phyloP scores from a whole-genome alignment of 2,113 vertebrate species.

The Solea solea region DNA sequence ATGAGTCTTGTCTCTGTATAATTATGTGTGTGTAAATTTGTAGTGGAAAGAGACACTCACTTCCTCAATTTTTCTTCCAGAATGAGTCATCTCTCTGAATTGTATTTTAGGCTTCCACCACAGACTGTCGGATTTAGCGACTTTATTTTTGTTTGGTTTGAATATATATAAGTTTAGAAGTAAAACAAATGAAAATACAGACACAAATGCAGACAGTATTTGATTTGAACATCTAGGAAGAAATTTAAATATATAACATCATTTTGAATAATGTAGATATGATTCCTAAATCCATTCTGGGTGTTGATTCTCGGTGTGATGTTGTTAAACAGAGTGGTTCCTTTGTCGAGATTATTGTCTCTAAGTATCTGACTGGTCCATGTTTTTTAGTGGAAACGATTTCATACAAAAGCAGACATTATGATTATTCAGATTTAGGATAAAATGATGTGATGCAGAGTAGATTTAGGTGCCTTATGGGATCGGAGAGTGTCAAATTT shows the following conservation, averaged over 20 bases:
- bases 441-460: constrained; percentile 21
- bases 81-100: constrained; percentile 39
- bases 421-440: not conserved
- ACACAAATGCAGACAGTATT: not conserved
- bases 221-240: constrained; percentile 5
- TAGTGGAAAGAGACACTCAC: constrained; percentile 40
- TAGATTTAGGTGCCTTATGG: constrained; percentile 68
- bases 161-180: not conserved
- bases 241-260: constrained; percentile 6
- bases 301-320: constrained; percentile 31
- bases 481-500: constrained; percentile 20
- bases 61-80: constrained; percentile 50
- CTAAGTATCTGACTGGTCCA: constrained; percentile 31
- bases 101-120: constrained; percentile 14
- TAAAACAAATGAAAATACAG: not conserved
- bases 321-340: constrained; percentile 19
- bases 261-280: constrained; percentile 23
- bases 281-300: constrained; percentile 30
- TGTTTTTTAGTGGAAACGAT: not conserved
- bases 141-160: not conserved
- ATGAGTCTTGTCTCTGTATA: constrained; percentile 47
- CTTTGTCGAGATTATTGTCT: constrained; percentile 15
- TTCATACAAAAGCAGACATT: not conserved
- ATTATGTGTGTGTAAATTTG: constrained; percentile 47
- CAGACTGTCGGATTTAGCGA: constrained; percentile 11